Evolutionary conservation across 30 jellyfish, hydroid and myxozoan species (phyloP).

Genomic region (Euphysa ruthae): DNA sequence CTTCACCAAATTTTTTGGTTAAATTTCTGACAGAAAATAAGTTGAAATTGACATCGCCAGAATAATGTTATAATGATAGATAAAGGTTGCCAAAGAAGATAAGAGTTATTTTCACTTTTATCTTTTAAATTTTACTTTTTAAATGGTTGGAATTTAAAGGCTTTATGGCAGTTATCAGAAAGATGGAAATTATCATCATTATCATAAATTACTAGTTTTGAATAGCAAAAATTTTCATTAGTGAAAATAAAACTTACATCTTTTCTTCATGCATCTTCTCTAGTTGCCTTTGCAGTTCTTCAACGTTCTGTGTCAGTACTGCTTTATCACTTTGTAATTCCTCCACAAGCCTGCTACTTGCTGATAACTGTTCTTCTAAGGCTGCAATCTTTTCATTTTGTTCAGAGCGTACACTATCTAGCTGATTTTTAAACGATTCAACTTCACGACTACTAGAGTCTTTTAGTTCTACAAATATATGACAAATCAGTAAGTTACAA

Average conservation of each 20-base stretch:
- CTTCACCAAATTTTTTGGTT: too few species aligned
- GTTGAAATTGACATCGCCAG: too few species aligned
- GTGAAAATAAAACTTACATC: conserved; percentile 3
- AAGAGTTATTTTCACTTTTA: too few species aligned
- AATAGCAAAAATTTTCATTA: too few species aligned
- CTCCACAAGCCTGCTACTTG: conserved; percentile 3
- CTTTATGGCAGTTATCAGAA: too few species aligned
- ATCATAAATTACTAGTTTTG: too few species aligned
- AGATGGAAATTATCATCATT: too few species aligned
- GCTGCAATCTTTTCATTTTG: background rate
- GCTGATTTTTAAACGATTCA: conserved; percentile 3
- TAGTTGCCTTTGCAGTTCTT: conserved; percentile 9
- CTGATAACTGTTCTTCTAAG: background rate
- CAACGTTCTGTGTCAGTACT: background rate
- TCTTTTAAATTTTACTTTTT: too few species aligned
- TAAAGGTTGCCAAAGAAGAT: too few species aligned
- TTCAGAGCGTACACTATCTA: conserved; percentile 1
- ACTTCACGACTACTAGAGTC: conserved; percentile 11
- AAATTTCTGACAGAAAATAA: too few species aligned
- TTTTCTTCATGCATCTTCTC: background rate
- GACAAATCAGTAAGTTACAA: background rate
- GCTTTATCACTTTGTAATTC: conserved; percentile 8
- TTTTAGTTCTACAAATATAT: conserved; percentile 11
- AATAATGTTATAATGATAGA: too few species aligned
- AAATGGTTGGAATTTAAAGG: too few species aligned